Conservation (phyloP, 2,797 vertebrate species). For the Bradypodion ventrale region DNA sequence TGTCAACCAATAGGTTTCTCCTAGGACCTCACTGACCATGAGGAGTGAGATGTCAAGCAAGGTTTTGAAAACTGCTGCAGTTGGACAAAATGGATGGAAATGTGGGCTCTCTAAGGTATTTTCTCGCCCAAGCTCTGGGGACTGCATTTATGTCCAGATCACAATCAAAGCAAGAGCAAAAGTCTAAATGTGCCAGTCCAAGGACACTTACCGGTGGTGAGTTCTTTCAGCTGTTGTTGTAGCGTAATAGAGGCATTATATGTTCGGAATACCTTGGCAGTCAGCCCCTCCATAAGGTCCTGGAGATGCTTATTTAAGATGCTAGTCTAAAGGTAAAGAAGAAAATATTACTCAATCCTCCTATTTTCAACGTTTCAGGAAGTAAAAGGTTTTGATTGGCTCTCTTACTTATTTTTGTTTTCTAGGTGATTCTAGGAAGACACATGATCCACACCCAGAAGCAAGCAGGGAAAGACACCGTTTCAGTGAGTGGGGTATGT, state of each 20-base stretch:
- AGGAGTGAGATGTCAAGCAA: background rate
- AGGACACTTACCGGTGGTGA: constrained; percentile 86
- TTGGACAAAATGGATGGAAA: background rate
- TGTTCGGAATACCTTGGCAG: constrained; percentile 96
- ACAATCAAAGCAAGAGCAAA: background rate
- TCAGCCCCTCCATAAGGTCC: constrained; percentile 96
- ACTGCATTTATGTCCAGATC: background rate
- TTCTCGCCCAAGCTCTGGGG: background rate
- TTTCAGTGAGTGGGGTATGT: background rate
- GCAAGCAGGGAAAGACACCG: background rate
- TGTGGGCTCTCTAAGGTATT: background rate
- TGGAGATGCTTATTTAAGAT: constrained; percentile 98
- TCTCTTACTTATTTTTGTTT: background rate
- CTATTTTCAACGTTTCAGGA: too few species aligned
- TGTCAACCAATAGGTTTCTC: background rate
- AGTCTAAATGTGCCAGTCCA: background rate
- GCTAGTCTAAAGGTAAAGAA: constrained; percentile 80
- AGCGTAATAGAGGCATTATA: constrained; percentile 96
- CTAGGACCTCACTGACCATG: background rate
- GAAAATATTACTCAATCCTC: too few species aligned
- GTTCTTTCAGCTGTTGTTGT: constrained; percentile 94
- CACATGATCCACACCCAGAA: background rate
- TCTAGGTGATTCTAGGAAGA: background rate
- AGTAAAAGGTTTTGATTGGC: too few species aligned
- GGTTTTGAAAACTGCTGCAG: background rate